phyloP scores from a whole-genome alignment of 2,113 vertebrate species.

The Accipiter cooperii region DNA sequence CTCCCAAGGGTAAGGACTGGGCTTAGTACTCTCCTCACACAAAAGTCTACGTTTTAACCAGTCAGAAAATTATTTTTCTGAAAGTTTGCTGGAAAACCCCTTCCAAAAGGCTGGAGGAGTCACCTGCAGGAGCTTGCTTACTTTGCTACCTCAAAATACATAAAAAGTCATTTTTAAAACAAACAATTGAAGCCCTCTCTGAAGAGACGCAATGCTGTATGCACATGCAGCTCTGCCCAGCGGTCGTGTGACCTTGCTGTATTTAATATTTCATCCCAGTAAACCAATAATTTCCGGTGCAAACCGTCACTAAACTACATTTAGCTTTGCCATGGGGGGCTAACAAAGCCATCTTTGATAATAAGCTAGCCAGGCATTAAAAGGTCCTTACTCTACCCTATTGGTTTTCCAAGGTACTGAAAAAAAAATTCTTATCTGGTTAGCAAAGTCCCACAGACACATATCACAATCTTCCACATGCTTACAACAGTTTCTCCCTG shows the following conservation, averaged over 20 bases:
- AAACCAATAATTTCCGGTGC: not conserved
- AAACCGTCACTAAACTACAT: not conserved
- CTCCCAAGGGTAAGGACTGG: too few relatives aligned
- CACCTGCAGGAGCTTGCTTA: not conserved
- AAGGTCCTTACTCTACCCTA: not conserved
- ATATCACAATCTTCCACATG: not conserved
- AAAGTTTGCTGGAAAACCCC: not conserved
- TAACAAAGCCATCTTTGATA: not conserved
- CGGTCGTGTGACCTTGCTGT: accelerated
- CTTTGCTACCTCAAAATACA: not conserved
- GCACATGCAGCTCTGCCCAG: not conserved
- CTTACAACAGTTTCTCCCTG: not conserved
- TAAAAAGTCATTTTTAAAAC: not conserved
- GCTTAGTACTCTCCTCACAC: too few relatives aligned
- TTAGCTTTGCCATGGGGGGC: not conserved
- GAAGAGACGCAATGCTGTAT: accelerated
- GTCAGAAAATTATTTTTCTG: not conserved
- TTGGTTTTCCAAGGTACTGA: not conserved
- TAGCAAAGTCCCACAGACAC: not conserved
- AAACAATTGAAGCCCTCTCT: not conserved
- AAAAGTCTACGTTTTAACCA: not conserved
- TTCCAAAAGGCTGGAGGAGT: not conserved
- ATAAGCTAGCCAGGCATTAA: not conserved
- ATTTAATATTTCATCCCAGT: not conserved
- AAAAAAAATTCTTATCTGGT: not conserved